Percentiles rank a stretch among this genome's conserved stretches.
Conservation (phyloP, 2,888 invertebrate species). For the Adineta ricciae region DNA sequence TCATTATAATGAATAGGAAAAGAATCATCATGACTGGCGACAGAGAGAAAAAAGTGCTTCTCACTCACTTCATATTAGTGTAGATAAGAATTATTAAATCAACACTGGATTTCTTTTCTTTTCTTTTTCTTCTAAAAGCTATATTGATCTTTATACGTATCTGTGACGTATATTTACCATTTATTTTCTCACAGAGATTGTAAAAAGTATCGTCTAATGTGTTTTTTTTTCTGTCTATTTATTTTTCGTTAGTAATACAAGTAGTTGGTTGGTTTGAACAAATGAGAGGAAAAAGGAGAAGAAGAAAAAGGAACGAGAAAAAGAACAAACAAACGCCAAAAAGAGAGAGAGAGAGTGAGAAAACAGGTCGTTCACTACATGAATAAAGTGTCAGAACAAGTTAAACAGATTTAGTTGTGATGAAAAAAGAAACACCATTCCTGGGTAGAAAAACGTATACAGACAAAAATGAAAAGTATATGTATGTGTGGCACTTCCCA, state of each 20-base stretch:
- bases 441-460: neutral
- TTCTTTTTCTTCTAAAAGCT: neutral
- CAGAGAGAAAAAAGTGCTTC: neutral
- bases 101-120: neutral
- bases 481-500: neutral
- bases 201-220: neutral
- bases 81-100: neutral
- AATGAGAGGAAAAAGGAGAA: neutral
- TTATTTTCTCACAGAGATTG: neutral
- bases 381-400: conserved; percentile 5
- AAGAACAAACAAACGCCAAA: neutral
- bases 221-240: neutral
- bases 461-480: neutral
- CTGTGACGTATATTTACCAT: neutral
- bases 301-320: neutral
- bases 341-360: neutral
- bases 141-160: neutral
- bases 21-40: neutral
- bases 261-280: neutral
- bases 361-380: conserved; percentile 11
- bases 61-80: neutral
- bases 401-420: neutral
- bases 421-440: neutral
- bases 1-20: neutral
- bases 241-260: conserved; percentile 11